A percentile compares a stretch with the other conserved stretches of the same genome.
These are phyloP conservation scores for Silurus glanis DNA, from an alignment of 2,113 vertebrate genomes.

Conservation along the genomic window DNA sequence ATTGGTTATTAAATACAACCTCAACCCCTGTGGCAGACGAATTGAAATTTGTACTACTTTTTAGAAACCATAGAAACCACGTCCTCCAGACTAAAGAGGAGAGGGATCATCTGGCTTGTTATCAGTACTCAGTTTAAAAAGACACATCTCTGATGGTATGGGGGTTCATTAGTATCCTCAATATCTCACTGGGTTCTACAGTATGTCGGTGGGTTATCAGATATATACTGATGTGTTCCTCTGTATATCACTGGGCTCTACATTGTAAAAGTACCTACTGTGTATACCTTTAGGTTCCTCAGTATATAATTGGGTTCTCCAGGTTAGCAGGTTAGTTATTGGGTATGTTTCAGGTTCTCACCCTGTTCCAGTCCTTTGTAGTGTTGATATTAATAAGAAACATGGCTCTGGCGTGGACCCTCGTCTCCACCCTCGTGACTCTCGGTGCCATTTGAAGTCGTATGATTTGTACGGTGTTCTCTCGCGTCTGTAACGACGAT, in stretches of 20 bases:
- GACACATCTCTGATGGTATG: no score
- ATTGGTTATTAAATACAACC: no score
- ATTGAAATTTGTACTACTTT: no score
- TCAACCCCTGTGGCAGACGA: no score
- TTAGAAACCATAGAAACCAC: no score
- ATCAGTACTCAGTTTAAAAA: no score
- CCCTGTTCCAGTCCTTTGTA: neutral
- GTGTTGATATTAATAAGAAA: slow-evolving; percentile 7
- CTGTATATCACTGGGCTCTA: neutral
- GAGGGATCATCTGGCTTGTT: no score
- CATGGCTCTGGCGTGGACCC: neutral
- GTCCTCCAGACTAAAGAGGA: no score
- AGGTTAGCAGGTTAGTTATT: neutral
- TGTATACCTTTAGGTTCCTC: neutral
- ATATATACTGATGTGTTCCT: neutral
- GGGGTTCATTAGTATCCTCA: no score
- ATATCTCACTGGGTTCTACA: neutral
- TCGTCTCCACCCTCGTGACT: neutral
- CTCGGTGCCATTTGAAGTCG: neutral
- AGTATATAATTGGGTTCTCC: neutral
- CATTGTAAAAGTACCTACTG: neutral
- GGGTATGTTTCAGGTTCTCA: neutral
- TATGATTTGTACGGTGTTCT: neutral
- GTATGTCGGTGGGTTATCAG: no score
- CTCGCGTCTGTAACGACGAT: slow-evolving; percentile 1